Evolutionary conservation across 1,140 invertebrate genomes (phyloP).

Genomic region (Drosophila tristis): DNA sequence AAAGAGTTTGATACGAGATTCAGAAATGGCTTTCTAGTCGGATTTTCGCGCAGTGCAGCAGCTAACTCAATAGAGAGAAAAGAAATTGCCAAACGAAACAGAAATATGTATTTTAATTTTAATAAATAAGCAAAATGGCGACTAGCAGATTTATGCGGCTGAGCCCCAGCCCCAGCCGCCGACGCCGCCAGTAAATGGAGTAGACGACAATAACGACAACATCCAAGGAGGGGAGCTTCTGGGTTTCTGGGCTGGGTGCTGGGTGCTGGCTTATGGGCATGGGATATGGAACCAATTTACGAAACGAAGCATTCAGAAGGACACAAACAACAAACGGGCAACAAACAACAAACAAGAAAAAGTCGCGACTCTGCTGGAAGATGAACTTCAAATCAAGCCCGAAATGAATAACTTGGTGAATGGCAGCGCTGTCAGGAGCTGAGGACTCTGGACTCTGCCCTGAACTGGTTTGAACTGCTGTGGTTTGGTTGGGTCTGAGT

Average conservation of each 20-base stretch:
- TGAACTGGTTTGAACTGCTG: constrained; percentile 23
- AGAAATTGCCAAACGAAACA: constrained; percentile 21
- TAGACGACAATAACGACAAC: constrained; percentile 60
- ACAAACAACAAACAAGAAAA: constrained; percentile 21
- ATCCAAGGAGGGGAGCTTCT: neutral
- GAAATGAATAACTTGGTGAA: constrained; percentile 66
- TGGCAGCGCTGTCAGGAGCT: constrained; percentile 23
- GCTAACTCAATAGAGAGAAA: neutral
- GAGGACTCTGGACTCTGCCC: constrained; percentile 13
- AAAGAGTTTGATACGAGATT: too few species aligned
- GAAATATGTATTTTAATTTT: constrained; percentile 77
- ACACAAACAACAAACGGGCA: neutral
- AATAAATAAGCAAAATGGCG: constrained; percentile 79
- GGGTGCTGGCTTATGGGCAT: neutral
- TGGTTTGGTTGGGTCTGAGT: constrained; percentile 28
- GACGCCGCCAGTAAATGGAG: constrained; percentile 58
- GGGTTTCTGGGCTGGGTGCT: neutral
- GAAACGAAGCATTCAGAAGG: constrained; percentile 27
- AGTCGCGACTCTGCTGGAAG: constrained; percentile 30
- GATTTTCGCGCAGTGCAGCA: too few species aligned
- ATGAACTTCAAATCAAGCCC: constrained; percentile 72
- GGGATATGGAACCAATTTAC: constrained; percentile 67
- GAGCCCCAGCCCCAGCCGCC: constrained; percentile 34
- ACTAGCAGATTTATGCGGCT: constrained; percentile 65
- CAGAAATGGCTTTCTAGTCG: too few species aligned